Evolutionary conservation across 2,113 vertebrate genomes (phyloP).

Genomic region (Pteruthius melanotis): DNA sequence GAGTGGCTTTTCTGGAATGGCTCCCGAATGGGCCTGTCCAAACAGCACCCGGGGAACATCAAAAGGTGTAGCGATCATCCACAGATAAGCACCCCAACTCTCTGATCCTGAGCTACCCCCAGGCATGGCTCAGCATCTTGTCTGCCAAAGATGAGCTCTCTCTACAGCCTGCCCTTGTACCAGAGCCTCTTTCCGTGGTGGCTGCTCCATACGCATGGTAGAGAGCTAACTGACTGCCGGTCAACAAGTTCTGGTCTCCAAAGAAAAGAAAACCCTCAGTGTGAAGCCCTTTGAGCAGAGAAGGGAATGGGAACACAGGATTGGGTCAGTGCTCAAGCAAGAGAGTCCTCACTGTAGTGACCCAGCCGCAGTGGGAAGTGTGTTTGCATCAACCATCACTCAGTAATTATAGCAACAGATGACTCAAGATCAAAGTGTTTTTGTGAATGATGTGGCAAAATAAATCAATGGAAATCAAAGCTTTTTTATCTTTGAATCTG

Average conservation of each 20-base stretch:
- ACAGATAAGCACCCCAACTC: constrained; percentile 4
- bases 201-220: rapidly evolving
- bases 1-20: constrained; percentile 27
- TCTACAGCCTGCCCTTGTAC: background rate
- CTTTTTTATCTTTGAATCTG: constrained; percentile 37
- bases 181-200: background rate
- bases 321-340: background rate
- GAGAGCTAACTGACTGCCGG: background rate
- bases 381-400: constrained; percentile 4
- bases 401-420: constrained; percentile 61
- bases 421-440: constrained; percentile 49
- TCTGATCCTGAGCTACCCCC: constrained; percentile 31
- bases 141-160: background rate
- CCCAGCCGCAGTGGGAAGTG: background rate
- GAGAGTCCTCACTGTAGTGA: background rate
- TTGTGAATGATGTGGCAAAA: constrained; percentile 32
- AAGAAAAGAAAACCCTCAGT: background rate
- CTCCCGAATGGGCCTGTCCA: constrained; percentile 33
- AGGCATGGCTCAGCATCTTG: background rate
- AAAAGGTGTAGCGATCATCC: background rate
- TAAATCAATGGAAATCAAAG: constrained; percentile 7
- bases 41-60: constrained; percentile 44
- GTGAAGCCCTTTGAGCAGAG: background rate
- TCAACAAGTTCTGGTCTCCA: background rate
- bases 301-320: background rate